A percentile compares a stretch with the other conserved stretches of the same genome.
Evolutionary conservation across 2,797 vertebrate genomes (phyloP).

Genomic region (Ciconia nigra): DNA sequence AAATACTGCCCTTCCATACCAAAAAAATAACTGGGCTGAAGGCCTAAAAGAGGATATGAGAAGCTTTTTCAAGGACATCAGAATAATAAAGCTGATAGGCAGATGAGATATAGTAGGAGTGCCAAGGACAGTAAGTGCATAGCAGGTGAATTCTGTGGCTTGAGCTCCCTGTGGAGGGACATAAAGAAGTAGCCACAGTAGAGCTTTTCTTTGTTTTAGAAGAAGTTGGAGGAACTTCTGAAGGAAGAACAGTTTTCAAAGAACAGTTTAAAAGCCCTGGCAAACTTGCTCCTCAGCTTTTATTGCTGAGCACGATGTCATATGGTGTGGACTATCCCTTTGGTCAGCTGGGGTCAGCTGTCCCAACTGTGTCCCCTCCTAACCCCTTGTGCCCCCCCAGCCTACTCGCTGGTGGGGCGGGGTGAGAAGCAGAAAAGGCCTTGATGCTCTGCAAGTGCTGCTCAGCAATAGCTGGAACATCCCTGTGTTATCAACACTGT

Average conservation of each 20-base stretch:
- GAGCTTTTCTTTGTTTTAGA: background rate
- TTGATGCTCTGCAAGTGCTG: fast-evolving
- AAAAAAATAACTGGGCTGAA: background rate
- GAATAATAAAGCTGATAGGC: background rate
- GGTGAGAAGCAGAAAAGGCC: background rate
- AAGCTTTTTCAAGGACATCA: background rate
- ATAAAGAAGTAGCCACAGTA: background rate
- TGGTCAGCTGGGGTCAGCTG: background rate
- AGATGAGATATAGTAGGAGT: background rate
- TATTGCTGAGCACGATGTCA: background rate
- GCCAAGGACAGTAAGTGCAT: background rate
- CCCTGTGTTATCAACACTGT: background rate
- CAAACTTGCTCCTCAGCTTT: background rate
- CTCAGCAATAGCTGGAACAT: background rate
- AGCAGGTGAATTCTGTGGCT: background rate
- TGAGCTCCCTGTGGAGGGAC: background rate
- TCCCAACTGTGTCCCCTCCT: background rate
- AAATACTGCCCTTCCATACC: background rate
- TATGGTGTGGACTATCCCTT: background rate
- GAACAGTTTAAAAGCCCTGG: background rate
- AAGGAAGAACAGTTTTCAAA: background rate
- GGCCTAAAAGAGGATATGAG: background rate
- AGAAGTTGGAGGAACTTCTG: background rate
- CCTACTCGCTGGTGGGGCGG: fast-evolving
- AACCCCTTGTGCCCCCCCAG: background rate